These are phyloP conservation scores for Nymphalis polychloros DNA, from an alignment of 2,888 invertebrate genomes.

Conservation along the genomic window DNA sequence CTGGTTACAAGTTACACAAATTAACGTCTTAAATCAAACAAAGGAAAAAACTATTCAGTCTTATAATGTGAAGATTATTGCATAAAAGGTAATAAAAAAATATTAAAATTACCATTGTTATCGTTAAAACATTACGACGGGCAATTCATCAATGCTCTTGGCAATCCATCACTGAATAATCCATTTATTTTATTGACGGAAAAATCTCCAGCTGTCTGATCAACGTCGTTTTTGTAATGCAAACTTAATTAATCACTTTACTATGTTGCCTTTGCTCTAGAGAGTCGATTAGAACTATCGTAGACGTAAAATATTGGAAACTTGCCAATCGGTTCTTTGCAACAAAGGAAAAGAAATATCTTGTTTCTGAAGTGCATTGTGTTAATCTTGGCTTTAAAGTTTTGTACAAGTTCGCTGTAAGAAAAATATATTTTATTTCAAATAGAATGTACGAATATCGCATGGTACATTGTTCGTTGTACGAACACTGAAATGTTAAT, in stretches of 20 bases:
- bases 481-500: too few species aligned
- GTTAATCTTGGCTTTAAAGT: constrained; percentile 35
- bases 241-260: constrained; percentile 40
- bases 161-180: constrained; percentile 21
- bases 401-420: constrained; percentile 22
- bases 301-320: constrained; percentile 42
- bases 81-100: neutral
- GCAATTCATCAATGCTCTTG: constrained; percentile 7
- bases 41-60: too few species aligned
- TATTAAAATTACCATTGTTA: neutral
- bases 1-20: too few species aligned
- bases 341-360: constrained; percentile 39
- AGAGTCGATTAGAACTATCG: constrained; percentile 44
- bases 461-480: neutral
- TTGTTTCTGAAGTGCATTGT: constrained; percentile 37
- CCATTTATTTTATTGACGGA: constrained; percentile 27
- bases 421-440: constrained; percentile 16
- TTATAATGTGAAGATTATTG: neutral
- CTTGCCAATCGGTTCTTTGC: constrained; percentile 39
- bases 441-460: constrained; percentile 1
- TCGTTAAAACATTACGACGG: constrained; percentile 6
- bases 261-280: constrained; percentile 37
- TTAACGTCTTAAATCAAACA: too few species aligned
- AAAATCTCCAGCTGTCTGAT: constrained; percentile 22
- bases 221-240: constrained; percentile 25